Evolutionary conservation across 2,113 vertebrate genomes (phyloP).

Genomic region (Pollimyrus isidori): DNA sequence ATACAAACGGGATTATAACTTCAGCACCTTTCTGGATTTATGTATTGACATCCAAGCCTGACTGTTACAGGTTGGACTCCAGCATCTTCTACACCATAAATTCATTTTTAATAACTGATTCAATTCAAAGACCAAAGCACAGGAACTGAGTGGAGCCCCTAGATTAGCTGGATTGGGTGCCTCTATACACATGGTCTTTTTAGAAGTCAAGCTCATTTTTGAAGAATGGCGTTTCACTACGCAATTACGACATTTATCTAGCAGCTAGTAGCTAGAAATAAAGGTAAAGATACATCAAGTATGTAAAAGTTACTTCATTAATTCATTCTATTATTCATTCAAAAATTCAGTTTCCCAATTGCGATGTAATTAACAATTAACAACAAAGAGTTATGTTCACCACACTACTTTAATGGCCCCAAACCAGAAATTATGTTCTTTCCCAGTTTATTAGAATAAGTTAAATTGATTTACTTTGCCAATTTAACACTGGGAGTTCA

Average conservation of each 20-base stretch:
- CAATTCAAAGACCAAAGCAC: background rate
- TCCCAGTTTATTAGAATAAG: background rate
- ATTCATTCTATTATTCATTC: background rate
- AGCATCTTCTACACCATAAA: background rate
- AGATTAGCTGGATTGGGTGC: background rate
- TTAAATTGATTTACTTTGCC: background rate
- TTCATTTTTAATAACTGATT: background rate
- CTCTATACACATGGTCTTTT: background rate
- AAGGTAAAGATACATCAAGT: background rate
- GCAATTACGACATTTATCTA: background rate
- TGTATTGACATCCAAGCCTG: background rate
- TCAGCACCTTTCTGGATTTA: background rate
- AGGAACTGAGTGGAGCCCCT: background rate
- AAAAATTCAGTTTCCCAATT: background rate
- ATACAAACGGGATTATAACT: background rate
- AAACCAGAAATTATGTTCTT: background rate
- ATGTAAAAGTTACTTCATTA: background rate
- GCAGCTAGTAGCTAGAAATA: background rate
- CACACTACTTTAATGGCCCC: background rate
- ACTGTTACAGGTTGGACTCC: background rate
- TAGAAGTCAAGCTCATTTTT: background rate
- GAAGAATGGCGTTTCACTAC: background rate
- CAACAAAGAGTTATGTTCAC: background rate
- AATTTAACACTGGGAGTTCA: background rate
- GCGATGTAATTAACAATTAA: background rate